Evolutionary conservation across 2,797 vertebrate genomes (phyloP).

Genomic region (Sternarchorhynchus goeldii): DNA sequence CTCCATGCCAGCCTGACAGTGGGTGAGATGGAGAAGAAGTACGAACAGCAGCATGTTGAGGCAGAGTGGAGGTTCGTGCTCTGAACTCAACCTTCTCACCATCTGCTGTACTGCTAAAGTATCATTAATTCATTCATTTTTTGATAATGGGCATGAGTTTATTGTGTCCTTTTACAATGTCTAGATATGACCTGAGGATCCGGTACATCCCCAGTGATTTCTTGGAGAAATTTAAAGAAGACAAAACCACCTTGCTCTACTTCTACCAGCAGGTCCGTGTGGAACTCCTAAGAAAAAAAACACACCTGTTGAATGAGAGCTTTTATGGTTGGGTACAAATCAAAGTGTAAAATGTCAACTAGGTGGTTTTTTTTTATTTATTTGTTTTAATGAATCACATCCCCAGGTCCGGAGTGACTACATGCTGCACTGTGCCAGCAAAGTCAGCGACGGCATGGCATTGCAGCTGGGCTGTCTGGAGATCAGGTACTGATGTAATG

Average conservation of each 20-base stretch:
- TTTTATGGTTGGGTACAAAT: neutral
- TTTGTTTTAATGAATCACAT: neutral
- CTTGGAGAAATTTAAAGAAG: conserved; percentile 83
- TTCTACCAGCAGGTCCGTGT: conserved; percentile 91
- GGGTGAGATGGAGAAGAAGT: conserved; percentile 84
- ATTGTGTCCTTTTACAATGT: conserved; percentile 23
- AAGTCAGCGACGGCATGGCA: conserved; percentile 91
- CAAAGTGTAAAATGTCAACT: neutral
- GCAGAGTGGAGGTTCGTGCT: conserved; percentile 89
- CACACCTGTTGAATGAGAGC: neutral
- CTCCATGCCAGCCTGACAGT: conserved; percentile 87
- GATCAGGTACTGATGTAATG: conserved; percentile 79
- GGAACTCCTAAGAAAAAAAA: neutral
- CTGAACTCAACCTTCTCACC: neutral
- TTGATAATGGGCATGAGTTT: conserved; percentile 12
- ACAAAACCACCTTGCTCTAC: conserved; percentile 91
- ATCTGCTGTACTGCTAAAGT: neutral
- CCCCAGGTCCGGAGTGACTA: conserved; percentile 75
- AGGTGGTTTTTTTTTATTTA: neutral
- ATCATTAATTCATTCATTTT: neutral
- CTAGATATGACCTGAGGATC: conserved; percentile 92
- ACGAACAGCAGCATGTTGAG: conserved; percentile 88
- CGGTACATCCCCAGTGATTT: conserved; percentile 88
- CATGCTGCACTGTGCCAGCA: conserved; percentile 73
- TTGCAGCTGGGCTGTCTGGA: conserved; percentile 93